phyloP scores from a whole-genome alignment of 2,888 invertebrate genomes.

The Ernsta delagoae region DNA sequence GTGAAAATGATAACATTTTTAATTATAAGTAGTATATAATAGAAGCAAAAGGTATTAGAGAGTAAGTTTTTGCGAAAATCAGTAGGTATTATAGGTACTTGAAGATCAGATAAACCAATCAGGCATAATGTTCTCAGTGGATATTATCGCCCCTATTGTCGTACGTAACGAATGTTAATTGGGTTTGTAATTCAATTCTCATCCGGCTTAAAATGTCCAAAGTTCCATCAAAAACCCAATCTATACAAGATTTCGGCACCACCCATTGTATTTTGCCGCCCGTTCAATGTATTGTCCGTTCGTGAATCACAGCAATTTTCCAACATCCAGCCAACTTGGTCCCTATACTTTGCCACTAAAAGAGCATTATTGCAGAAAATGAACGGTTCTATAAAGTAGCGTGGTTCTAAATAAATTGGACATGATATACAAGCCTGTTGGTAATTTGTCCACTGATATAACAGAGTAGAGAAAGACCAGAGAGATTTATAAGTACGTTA shows the following conservation, averaged over 20 bases:
- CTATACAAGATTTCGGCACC: conserved; percentile 43
- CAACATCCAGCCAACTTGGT: conserved; percentile 43
- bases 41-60: too few species aligned
- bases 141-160: conserved; percentile 15
- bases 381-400: conserved; percentile 20
- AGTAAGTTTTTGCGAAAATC: too few species aligned
- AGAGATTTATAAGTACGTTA: conserved; percentile 45
- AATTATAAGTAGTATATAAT: too few species aligned
- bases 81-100: too few species aligned
- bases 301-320: conserved; percentile 50
- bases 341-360: conserved; percentile 36
- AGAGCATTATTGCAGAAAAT: conserved; percentile 12
- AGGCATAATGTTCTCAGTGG: background rate
- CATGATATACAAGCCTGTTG: conserved; percentile 26
- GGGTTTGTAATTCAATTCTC: conserved; percentile 31
- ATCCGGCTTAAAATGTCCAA: conserved; percentile 24
- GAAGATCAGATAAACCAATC: background rate
- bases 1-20: too few species aligned
- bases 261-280: conserved; percentile 47
- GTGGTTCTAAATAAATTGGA: conserved; percentile 41
- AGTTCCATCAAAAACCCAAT: conserved; percentile 44
- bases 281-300: conserved; percentile 51
- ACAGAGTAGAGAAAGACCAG: conserved; percentile 36
- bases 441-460: conserved; percentile 45
- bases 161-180: conserved; percentile 12